Conservation (phyloP, 2,888 invertebrate species). For the Entomobrya proxima region DNA sequence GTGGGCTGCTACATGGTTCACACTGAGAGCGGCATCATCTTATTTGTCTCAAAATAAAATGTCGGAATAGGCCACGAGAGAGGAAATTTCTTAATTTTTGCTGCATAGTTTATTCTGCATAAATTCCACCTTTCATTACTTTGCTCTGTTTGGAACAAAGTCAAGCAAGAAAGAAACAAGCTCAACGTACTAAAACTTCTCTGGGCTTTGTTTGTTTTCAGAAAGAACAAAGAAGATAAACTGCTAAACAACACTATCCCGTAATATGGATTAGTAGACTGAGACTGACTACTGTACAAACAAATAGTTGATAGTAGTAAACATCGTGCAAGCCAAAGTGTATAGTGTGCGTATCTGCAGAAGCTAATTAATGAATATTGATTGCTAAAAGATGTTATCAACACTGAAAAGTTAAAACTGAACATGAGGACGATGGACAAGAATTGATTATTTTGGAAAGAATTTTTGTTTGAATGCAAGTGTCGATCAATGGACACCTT, state of each 20-base stretch:
- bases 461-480: too few relatives aligned
- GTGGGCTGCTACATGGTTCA: too few relatives aligned
- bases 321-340: too few relatives aligned
- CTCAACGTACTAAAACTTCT: not conserved
- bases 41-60: constrained; percentile 5
- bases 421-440: too few relatives aligned
- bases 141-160: not conserved
- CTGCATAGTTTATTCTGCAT: not conserved
- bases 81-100: constrained; percentile 29
- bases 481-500: too few relatives aligned
- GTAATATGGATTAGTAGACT: not conserved
- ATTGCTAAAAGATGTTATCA: too few relatives aligned
- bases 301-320: not conserved
- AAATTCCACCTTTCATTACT: not conserved
- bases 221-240: not conserved
- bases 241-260: not conserved
- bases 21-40: too few relatives aligned
- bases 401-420: too few relatives aligned
- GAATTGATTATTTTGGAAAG: too few relatives aligned
- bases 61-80: not conserved
- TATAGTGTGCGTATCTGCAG: too few relatives aligned
- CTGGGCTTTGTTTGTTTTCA: not conserved
- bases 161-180: not conserved
- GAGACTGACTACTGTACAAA: not conserved
- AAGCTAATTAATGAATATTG: too few relatives aligned